phyloP scores from a whole-genome alignment of 1,140 invertebrate species.

The Metopolophium dirhodum region DNA sequence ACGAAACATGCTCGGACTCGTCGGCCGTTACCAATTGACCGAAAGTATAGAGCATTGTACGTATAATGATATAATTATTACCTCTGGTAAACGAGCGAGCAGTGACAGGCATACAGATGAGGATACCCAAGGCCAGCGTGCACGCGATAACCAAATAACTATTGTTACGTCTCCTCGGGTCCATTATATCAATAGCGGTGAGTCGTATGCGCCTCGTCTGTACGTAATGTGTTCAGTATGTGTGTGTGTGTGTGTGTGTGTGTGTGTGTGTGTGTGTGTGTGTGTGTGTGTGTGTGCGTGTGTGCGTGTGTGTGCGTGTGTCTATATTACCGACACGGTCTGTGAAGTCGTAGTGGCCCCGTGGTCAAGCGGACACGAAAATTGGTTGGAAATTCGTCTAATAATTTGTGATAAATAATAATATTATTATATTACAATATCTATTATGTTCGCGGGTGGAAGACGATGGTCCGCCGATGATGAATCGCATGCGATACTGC shows the following conservation, averaged over 20 bases:
- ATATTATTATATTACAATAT: not conserved
- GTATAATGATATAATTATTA: conserved; percentile 16
- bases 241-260: not conserved
- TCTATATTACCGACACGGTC: too few relatives aligned
- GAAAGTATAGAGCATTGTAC: not conserved
- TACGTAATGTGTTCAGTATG: not conserved
- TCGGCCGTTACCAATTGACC: not conserved
- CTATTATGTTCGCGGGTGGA: too few relatives aligned
- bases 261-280: not conserved
- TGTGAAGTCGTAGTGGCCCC: too few relatives aligned
- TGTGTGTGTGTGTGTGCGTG: not conserved
- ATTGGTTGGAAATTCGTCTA: too few relatives aligned
- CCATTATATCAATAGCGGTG: not conserved
- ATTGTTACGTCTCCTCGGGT: not conserved
- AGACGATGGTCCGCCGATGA: not conserved
- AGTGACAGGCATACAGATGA: conserved; percentile 20
- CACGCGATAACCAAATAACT: not conserved
- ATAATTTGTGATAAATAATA: too few relatives aligned
- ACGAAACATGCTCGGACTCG: not conserved
- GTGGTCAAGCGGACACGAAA: too few relatives aligned
- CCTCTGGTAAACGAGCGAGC: not conserved
- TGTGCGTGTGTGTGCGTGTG: not conserved
- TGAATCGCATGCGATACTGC: not conserved
- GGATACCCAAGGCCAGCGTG: not conserved
- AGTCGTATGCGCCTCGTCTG: not conserved